Base-by-base conservation (phyloP, 2,113 vertebrate species). In the Sus scrofa region DNA sequence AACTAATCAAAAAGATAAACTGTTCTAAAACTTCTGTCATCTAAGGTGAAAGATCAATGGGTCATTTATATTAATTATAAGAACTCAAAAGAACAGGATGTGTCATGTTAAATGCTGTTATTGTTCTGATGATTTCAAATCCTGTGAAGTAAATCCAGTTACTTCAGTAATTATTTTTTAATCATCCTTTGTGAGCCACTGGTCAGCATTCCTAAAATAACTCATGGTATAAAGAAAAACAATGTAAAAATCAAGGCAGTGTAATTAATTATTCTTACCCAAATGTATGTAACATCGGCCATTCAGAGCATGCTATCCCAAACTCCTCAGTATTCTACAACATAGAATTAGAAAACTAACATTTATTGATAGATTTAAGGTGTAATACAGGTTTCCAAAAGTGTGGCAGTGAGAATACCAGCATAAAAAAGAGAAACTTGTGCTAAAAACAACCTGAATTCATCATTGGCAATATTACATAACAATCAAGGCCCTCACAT, bases 331-430 rank as follows among this genome's bases (percentile, higher is more conserved):
- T 97, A 98, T 96, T 98, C 98, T 98, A 98, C 98, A 98, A 98
- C 99, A 99, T 99, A 99, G 98, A 99, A 99, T 99, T 99, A 99
- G 98, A 99, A 99, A 99, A 99, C 99, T 99, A 99, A 99, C 98
- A 99, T 99, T 99, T 99, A 99, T 99, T 99, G 99, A 99, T 99
- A 99, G 99, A 99, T 98, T 98, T 99, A 98, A 99, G 98, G 99
- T 99, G 98, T 99, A 98, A 99, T 99, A 99, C 98, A 99, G 98
- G 98, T 99, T 99, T 99, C 98, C 98, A 99, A 98, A 98, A 99
- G 99, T 98, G 99, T 99, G 99, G 99, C 99, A 99, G 99, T 99
- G 99, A 97, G 95, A 99, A 98, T 99, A 99, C 99, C 98, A 98
- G 98, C 99, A 99, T 98, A 98, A 98, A 98, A 99, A 98, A 97